phyloP scores from a whole-genome alignment of 2,797 vertebrate genomes.

The Eremophila alpestris region DNA sequence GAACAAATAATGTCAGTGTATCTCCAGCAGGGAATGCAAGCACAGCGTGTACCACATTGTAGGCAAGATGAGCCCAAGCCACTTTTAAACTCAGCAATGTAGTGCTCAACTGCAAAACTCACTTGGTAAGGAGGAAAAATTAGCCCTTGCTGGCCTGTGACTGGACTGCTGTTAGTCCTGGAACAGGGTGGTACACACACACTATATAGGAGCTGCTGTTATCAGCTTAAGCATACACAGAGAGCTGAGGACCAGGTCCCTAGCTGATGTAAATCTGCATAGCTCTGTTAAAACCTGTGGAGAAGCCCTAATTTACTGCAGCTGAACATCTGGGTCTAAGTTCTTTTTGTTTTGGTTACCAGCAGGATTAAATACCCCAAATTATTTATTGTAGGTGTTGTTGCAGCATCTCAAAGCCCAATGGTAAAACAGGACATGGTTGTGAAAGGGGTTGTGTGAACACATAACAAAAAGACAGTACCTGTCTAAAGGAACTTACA shows the following conservation, averaged over 20 bases:
- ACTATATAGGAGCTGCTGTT: background rate
- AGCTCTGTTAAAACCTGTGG: background rate
- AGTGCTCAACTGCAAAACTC: background rate
- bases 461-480: background rate
- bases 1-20: background rate
- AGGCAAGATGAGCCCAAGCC: background rate
- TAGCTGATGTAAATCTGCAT: background rate
- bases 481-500: background rate
- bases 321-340: slow-evolving; percentile 13
- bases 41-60: background rate
- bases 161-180: background rate
- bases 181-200: background rate
- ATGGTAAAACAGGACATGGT: background rate
- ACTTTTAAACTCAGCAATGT: background rate
- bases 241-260: background rate
- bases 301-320: background rate
- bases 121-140: background rate
- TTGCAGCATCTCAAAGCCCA: background rate
- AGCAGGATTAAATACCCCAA: background rate
- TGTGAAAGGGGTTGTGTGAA: background rate
- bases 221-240: background rate
- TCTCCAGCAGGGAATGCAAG: background rate
- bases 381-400: slow-evolving; percentile 7
- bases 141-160: background rate
- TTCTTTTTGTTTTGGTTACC: slow-evolving; percentile 19